Evolutionary conservation across 2,888 invertebrate species (phyloP), one percentile per base, ranked within the genome.

Genomic region (Laothoe populi): DNA sequence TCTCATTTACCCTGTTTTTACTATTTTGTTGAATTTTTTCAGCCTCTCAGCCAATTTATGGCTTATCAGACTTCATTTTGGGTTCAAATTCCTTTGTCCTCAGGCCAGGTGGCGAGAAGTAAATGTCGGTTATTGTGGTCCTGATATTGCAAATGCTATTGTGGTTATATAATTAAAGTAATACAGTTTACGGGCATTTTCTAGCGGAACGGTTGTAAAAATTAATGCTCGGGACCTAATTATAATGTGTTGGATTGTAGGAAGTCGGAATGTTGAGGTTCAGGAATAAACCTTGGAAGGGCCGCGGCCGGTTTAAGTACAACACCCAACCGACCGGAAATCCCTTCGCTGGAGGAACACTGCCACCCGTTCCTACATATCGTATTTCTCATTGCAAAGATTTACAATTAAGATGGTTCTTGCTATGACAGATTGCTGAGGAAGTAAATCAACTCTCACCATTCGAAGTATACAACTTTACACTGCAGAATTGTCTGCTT

Each of bases 1-100:
- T 85, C 84, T 86, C 86, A 87, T 87, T 87, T 83, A 79, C 77
- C 74, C 72, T 69, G 78, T 84, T 87, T 84, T 84, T 84, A 85
- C 77, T 78, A 81, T 80, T 80, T 67, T 71, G 68, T 65, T 63
- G 63, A 63, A 64, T 65, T 67, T 73, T 80, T 77, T 65, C 66
- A 5, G 24, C 24, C 35, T 8, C 10, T 35, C 11, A 16, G 1
- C 19, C 4, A 19, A 31, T 53, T 35, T 53, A 53, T 35, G 35
- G 19, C 35, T 35, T 53, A 26, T 19, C 11, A 2, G 0, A 19
- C 19, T 35, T 53, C 21, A 46, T 31, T 26, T 59, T 44, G 21
- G 26, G 59, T 26, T 21, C 16, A 16, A 26, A 26, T 59, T 45
- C 31, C 45, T 59, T 59, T 23, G 58, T 42, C 31, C 59, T 60